Conservation (phyloP, 1,140 invertebrate genomes). For the Amyelois transitella region DNA sequence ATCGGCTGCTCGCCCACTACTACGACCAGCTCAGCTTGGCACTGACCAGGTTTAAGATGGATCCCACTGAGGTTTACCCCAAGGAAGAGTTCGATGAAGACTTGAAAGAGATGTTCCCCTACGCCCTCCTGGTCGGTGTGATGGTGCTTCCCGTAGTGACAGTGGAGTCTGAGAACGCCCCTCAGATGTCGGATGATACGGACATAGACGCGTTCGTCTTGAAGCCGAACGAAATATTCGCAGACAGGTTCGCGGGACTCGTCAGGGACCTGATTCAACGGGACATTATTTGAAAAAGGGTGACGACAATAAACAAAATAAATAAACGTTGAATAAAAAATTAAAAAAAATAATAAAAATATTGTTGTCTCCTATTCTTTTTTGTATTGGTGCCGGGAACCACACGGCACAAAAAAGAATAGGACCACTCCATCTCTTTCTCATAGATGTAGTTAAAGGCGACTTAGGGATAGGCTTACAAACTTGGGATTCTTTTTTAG, state of each 20-base stretch:
- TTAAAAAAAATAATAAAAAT: too few relatives aligned
- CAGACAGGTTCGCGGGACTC: slow-evolving; percentile 28
- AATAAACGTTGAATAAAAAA: too few relatives aligned
- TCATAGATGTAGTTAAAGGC: too few relatives aligned
- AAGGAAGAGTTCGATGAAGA: slow-evolving; percentile 35
- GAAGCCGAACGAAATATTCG: slow-evolving; percentile 24
- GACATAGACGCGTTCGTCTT: slow-evolving; percentile 21
- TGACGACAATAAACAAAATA: too few relatives aligned
- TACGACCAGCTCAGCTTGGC: slow-evolving; percentile 48
- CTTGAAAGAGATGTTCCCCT: slow-evolving; percentile 33
- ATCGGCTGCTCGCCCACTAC: slow-evolving; percentile 65
- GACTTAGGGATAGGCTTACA: too few relatives aligned
- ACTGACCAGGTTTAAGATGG: slow-evolving; percentile 24
- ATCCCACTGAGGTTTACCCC: slow-evolving; percentile 26
- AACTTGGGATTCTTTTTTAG: too few relatives aligned
- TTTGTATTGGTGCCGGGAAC: too few relatives aligned
- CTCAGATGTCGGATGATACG: slow-evolving; percentile 15
- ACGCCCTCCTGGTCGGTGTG: slow-evolving; percentile 22
- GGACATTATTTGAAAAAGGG: too few relatives aligned
- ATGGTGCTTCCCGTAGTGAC: slow-evolving; percentile 31
- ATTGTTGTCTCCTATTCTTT: too few relatives aligned
- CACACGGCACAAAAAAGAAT: too few relatives aligned
- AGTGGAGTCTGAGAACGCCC: slow-evolving; percentile 26
- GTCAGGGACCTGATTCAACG: neutral
- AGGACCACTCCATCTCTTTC: too few relatives aligned